Percentiles rank a stretch among this genome's conserved stretches.
phyloP scores from a whole-genome alignment of 2,797 vertebrate genomes.

The Schizopygopsis malacanthus region DNA sequence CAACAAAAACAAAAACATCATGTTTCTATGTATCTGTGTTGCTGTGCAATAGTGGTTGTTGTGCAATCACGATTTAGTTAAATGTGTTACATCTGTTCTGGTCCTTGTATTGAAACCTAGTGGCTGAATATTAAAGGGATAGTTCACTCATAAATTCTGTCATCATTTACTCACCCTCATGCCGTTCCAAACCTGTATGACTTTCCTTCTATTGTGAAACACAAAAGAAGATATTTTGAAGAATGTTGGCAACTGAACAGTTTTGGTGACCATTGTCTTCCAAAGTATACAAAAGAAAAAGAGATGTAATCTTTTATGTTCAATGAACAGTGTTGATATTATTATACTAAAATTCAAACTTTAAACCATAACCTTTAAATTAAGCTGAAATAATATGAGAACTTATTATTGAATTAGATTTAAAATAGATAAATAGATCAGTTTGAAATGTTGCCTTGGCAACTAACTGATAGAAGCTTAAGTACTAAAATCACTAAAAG shows the following conservation, averaged over 20 bases:
- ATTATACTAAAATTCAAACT: not conserved
- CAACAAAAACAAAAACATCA: too few species aligned
- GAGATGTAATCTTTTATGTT: not conserved
- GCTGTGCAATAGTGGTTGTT: constrained; percentile 3
- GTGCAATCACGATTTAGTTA: not conserved
- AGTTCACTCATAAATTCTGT: not conserved
- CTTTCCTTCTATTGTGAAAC: not conserved
- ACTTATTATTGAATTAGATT: not conserved
- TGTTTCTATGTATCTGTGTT: not conserved
- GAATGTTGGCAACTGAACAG: not conserved
- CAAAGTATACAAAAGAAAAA: not conserved
- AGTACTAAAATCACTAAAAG: not conserved
- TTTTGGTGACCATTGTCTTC: not conserved
- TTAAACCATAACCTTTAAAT: not conserved
- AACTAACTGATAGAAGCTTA: not conserved
- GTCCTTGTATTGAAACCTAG: not conserved
- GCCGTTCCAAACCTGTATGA: not conserved
- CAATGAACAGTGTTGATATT: not conserved
- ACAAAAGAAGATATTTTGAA: not conserved
- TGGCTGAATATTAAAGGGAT: not conserved
- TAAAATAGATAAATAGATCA: not conserved
- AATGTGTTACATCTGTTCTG: not conserved
- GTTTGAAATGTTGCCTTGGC: not conserved
- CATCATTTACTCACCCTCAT: not conserved
- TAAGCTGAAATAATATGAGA: not conserved